Base-by-base conservation (phyloP, 2,888 invertebrate genomes). In the Cantharis flavilabris region DNA sequence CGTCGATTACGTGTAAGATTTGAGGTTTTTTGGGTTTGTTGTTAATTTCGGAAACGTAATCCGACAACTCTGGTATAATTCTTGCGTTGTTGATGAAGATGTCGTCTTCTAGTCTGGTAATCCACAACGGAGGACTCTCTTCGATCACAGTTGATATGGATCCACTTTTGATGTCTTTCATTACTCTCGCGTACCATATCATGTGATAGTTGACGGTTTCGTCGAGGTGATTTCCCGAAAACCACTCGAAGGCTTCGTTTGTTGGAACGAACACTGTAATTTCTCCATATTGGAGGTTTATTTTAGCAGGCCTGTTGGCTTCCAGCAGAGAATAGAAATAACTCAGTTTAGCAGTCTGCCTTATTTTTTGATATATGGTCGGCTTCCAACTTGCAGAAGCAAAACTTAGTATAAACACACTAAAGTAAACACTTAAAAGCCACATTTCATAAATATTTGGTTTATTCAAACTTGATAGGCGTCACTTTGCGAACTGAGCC, bases 221-320 rank as follows among this genome's bases (percentile, higher is more conserved):
- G 14, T 94, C 92, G 77, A 93, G 70, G 88, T 90, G 77, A 81
- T 85, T 80, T 82, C 86, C 82, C 82, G 86, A 76, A 26, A 71
- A 78, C 78, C 78, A 78, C 18, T 78, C 93, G 89, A 97, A 95
- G 72, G 96, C 96, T 82, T 92, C 91, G 88, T 97, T 96, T 81
- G 94, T 95, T 10, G 97, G 96, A 77, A 95, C 96, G 85, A 97
- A 97, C 79, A 97, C 89, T 9, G 97, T 97, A 85, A 95, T 91
- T 85, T 93, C 92, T 78, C 95, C 91, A 85, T 93, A 91, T 83
- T 92, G 90, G 23, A 97, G 89, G 62, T 93, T 93, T 23, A 91
- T 90, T 85, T 93, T 94, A 20, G 94, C 94, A 71, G 93, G 90
- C 72, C 90, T 90, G 88, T 94, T 94, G 79, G 92, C 90, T 82